Percentiles rank a stretch among this genome's conserved stretches.
These are phyloP conservation scores for Ptilorrhoa leucosticta DNA, from an alignment of 2,113 vertebrate species.

Conservation along the genomic window DNA sequence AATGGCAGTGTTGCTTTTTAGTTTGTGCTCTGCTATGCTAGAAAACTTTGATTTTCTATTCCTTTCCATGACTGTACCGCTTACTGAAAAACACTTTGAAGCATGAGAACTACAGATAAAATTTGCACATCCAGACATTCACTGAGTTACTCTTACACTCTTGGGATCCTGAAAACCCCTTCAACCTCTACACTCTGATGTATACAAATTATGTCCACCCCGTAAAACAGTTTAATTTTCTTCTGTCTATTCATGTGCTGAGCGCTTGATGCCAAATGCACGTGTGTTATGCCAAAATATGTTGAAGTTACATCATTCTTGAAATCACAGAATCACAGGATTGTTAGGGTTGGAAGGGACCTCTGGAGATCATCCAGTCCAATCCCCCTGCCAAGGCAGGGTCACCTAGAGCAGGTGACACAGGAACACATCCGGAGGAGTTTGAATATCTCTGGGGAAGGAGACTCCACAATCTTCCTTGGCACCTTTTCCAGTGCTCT, in stretches of 20 bases:
- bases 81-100: not conserved
- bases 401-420: not conserved
- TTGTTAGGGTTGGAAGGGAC: not conserved
- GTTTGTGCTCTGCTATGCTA: not conserved
- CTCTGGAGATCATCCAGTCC: not conserved
- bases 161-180: not conserved
- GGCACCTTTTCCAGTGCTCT: not conserved
- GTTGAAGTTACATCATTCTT: not conserved
- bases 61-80: not conserved
- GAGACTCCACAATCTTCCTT: not conserved
- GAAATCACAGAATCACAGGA: not conserved
- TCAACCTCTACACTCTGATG: not conserved
- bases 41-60: not conserved
- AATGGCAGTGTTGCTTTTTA: not conserved
- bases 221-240: not conserved
- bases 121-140: not conserved
- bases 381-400: not conserved
- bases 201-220: not conserved
- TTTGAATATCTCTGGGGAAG: not conserved
- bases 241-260: not conserved
- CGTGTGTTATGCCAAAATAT: not conserved
- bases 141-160: not conserved
- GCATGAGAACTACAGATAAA: not conserved
- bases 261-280: not conserved
- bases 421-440: fast-evolving